Conservation (phyloP, 2,797 vertebrate species). For the Hephaestus fuliginosus region DNA sequence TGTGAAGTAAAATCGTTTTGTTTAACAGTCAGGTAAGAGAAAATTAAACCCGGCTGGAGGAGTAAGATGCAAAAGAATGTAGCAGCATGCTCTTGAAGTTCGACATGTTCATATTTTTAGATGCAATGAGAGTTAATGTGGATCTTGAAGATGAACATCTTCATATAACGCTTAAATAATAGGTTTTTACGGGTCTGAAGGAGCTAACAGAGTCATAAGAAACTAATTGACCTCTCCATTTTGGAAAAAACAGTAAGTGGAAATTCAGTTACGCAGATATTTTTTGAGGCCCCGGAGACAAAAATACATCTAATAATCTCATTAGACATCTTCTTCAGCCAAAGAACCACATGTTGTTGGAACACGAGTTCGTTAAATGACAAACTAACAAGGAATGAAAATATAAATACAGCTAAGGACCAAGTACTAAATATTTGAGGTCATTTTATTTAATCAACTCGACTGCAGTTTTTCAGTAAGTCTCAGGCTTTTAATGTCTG, state of each 20-base stretch:
- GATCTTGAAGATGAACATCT: background rate
- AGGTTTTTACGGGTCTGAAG: background rate
- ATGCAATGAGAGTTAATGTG: background rate
- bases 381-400: background rate
- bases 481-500: background rate
- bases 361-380: background rate
- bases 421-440: background rate
- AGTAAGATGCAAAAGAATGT: background rate
- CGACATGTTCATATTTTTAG: background rate
- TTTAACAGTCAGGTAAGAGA: background rate
- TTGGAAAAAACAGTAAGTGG: background rate
- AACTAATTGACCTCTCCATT: background rate
- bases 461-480: background rate
- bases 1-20: background rate
- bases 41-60: background rate
- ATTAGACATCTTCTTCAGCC: background rate
- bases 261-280: background rate
- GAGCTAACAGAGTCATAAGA: background rate
- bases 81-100: no score
- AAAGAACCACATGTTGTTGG: slow-evolving; percentile 13
- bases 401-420: background rate
- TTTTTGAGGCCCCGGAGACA: background rate
- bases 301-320: background rate
- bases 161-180: background rate
- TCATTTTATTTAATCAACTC: background rate